phyloP scores from a whole-genome alignment of 2,113 vertebrate genomes.

The Solea senegalensis region DNA sequence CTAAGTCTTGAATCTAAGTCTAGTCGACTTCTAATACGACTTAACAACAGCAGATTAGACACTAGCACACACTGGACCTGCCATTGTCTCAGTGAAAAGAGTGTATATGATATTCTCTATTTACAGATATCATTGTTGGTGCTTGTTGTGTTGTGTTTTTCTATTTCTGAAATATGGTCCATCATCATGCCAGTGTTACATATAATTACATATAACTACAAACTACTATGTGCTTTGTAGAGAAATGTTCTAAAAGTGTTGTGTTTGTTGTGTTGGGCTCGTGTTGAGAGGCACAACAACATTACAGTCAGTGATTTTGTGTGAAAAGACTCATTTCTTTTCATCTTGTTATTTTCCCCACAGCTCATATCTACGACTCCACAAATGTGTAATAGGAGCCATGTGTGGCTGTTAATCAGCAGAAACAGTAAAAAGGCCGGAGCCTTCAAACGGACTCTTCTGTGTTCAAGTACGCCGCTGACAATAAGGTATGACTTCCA shows the following conservation, averaged over 20 bases:
- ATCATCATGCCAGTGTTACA: background rate
- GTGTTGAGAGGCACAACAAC: conserved; percentile 7
- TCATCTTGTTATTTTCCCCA: conserved; percentile 40
- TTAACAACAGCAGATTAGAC: no score
- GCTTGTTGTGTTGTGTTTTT: background rate
- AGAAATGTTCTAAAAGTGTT: background rate
- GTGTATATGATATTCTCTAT: background rate
- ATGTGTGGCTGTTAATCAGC: conserved; percentile 46
- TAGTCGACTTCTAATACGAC: no score
- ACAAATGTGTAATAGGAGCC: conserved; percentile 32
- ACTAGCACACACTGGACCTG: no score
- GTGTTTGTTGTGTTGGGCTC: background rate
- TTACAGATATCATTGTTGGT: background rate
- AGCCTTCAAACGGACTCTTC: conserved; percentile 19
- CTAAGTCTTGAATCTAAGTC: no score
- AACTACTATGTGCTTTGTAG: conserved; percentile 3
- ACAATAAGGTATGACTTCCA: conserved; percentile 52
- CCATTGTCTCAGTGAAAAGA: no score
- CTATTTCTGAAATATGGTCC: conserved; percentile 1
- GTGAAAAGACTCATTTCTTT: conserved; percentile 27
- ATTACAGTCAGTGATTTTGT: conserved; percentile 15
- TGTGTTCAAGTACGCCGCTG: conserved; percentile 18
- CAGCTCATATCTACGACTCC: conserved; percentile 37
- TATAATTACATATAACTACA: conserved; percentile 34
- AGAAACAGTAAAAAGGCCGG: conserved; percentile 23